Evolutionary conservation across 2,888 invertebrate genomes (phyloP).

Genomic region (Drosophila setosimentum): DNA sequence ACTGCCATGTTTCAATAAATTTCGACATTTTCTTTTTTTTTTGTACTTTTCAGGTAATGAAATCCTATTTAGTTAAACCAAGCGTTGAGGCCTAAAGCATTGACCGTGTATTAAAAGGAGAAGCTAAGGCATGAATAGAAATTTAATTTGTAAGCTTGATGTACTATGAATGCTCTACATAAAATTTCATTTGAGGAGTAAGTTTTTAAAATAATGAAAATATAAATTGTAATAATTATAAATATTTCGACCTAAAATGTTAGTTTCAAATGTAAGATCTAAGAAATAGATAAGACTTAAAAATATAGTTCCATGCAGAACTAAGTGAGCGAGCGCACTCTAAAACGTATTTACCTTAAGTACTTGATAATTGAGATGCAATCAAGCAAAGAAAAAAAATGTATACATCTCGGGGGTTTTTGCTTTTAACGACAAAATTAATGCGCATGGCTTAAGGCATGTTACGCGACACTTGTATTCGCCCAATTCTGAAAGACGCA

Average conservation of each 20-base stretch:
- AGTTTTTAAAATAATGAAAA: neutral
- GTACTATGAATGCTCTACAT: constrained; percentile 5
- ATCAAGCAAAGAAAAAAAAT: constrained; percentile 1
- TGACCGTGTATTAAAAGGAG: neutral
- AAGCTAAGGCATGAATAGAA: neutral
- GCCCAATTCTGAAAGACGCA: constrained; percentile 17
- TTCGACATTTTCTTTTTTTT: constrained; percentile 21
- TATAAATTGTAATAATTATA: neutral
- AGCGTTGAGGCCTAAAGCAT: constrained; percentile 26
- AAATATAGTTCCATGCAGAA: neutral
- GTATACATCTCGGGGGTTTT: constrained; percentile 3
- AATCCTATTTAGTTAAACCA: constrained; percentile 55
- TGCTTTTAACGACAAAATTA: constrained; percentile 30
- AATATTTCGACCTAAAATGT: neutral
- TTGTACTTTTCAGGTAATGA: constrained; percentile 49
- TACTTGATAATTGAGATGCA: neutral
- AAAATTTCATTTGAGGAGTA: neutral
- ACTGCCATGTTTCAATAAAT: constrained; percentile 14
- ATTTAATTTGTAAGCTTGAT: neutral
- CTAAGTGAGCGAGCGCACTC: neutral
- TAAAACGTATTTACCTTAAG: neutral
- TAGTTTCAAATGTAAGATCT: neutral
- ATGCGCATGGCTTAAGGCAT: constrained; percentile 25
- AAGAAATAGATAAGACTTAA: neutral
- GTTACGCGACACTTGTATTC: constrained; percentile 27